Evolutionary conservation across 2,113 vertebrate genomes (phyloP).

Genomic region (Tragelaphus buxtoni): DNA sequence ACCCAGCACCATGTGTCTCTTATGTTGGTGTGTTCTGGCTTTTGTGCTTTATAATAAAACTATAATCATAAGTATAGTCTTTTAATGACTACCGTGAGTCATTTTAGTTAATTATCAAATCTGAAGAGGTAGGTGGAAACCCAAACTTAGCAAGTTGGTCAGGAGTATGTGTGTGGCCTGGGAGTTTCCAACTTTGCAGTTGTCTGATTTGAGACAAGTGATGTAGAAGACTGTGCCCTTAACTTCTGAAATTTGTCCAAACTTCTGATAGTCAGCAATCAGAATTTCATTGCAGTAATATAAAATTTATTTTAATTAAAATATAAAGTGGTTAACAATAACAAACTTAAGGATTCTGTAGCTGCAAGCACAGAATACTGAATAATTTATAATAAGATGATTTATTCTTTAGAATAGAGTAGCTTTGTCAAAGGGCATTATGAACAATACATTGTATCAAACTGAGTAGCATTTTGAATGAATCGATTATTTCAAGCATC

Average conservation of each 20-base stretch:
- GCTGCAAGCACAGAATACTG: background rate
- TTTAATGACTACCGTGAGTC: background rate
- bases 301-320: slow-evolving; percentile 14
- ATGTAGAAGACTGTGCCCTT: background rate
- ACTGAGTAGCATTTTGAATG: background rate
- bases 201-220: background rate
- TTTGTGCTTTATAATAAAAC: background rate
- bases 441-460: background rate
- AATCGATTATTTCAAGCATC: background rate
- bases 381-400: background rate
- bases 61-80: background rate
- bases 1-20: background rate
- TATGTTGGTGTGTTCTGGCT: background rate
- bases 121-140: background rate
- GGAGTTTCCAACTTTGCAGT: background rate
- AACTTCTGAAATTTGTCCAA: background rate
- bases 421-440: background rate
- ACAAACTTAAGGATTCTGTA: background rate
- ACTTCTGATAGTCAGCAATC: background rate
- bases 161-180: background rate
- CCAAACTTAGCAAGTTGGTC: background rate
- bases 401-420: background rate
- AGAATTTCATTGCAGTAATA: background rate
- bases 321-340: background rate
- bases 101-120: background rate